These are phyloP conservation scores for Xyrauchen texanus DNA, from an alignment of 2,113 vertebrate genomes.

Conservation along the genomic window DNA sequence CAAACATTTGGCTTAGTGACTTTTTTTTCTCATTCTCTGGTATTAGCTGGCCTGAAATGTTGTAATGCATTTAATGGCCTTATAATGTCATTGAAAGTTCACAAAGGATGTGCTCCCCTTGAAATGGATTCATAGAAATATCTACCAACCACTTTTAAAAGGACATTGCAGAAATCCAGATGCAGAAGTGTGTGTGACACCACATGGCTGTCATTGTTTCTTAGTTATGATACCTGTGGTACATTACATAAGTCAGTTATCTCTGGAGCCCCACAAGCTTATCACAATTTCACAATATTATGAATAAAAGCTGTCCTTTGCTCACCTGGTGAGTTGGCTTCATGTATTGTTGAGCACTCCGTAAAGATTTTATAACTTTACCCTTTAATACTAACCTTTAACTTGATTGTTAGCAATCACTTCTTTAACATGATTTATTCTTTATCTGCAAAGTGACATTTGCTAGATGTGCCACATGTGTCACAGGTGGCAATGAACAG, in stretches of 20 bases:
- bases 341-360: not conserved
- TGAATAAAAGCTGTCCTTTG: conserved; percentile 12
- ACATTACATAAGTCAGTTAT: not conserved
- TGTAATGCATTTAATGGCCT: conserved; percentile 33
- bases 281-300: conserved; percentile 1
- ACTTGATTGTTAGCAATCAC: too few species aligned
- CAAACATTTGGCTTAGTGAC: not conserved
- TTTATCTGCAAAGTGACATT: too few species aligned
- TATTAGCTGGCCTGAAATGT: conserved; percentile 13
- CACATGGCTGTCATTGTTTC: not conserved
- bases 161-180: not conserved
- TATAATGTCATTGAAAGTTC: not conserved
- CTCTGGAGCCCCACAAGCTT: not conserved
- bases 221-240: not conserved
- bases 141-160: too few species aligned
- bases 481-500: too few species aligned
- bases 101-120: too few species aligned
- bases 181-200: not conserved
- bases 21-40: not conserved
- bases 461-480: too few species aligned
- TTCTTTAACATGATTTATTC: too few species aligned
- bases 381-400: too few species aligned
- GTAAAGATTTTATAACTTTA: not conserved
- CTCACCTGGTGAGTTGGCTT: not conserved
- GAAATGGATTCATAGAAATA: too few species aligned